Percentiles rank a stretch among this genome's conserved stretches.
These are phyloP conservation scores for Mungos mungo DNA, from an alignment of 2,113 vertebrate genomes.

Conservation along the genomic window DNA sequence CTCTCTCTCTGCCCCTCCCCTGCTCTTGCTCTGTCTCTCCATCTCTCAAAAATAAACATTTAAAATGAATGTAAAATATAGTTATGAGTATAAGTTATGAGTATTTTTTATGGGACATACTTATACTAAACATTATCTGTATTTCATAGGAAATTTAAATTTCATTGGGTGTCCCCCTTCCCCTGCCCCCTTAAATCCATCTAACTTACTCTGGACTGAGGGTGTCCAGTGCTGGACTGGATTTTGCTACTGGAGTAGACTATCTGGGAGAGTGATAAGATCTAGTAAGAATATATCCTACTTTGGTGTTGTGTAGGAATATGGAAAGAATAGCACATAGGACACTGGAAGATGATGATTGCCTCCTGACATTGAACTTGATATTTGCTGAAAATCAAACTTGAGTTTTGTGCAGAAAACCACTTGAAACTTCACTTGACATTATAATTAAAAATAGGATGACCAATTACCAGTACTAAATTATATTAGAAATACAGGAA, in stretches of 20 bases:
- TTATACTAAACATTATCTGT: neutral
- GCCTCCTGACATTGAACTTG: neutral
- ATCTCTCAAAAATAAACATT: too few relatives aligned
- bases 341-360: neutral
- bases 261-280: neutral
- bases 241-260: neutral
- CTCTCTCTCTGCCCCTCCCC: too few relatives aligned
- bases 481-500: neutral
- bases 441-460: neutral
- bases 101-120: neutral
- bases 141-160: neutral
- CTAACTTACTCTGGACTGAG: neutral
- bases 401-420: neutral
- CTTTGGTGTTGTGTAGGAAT: neutral
- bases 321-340: neutral
- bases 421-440: neutral
- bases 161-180: neutral
- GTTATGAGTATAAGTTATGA: neutral
- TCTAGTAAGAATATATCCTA: neutral
- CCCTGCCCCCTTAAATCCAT: neutral
- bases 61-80: neutral
- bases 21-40: too few relatives aligned
- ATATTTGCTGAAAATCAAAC: conserved; percentile 7
- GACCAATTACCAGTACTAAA: neutral
- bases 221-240: neutral